Conservation (phyloP, 2,113 vertebrate genomes). For the Caracal caracal region DNA sequence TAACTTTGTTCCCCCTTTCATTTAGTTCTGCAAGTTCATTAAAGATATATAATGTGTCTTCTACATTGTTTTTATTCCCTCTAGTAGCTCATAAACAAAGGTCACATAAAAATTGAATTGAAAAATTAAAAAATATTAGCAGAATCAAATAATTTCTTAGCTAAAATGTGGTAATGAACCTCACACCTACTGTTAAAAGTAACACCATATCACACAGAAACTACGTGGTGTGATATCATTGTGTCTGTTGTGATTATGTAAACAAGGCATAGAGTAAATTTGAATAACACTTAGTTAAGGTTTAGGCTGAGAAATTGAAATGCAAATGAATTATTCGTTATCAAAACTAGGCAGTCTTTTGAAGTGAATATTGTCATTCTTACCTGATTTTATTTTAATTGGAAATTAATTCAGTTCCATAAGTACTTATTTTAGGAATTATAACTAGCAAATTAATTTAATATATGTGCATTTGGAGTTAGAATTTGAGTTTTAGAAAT, state of each 20-base stretch:
- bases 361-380: neutral
- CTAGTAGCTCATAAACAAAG: neutral
- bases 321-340: constrained; percentile 28
- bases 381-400: constrained; percentile 31
- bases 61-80: neutral
- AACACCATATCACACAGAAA: neutral
- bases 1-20: neutral
- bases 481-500: neutral
- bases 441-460: neutral
- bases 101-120: neutral
- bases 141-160: neutral
- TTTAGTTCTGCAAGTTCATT: neutral
- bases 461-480: neutral
- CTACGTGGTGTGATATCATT: constrained; percentile 1
- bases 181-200: neutral
- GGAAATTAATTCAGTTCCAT: neutral
- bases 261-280: constrained; percentile 50
- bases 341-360: constrained; percentile 19
- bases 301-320: constrained; percentile 43
- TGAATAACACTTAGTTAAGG: constrained; percentile 45
- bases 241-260: constrained; percentile 29
- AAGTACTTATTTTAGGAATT: constrained; percentile 32
- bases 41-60: neutral
- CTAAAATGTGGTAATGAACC: neutral
- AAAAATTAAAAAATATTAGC: neutral